Evolutionary conservation across 2,113 vertebrate genomes (phyloP).

Genomic region (Philantomba maxwellii): DNA sequence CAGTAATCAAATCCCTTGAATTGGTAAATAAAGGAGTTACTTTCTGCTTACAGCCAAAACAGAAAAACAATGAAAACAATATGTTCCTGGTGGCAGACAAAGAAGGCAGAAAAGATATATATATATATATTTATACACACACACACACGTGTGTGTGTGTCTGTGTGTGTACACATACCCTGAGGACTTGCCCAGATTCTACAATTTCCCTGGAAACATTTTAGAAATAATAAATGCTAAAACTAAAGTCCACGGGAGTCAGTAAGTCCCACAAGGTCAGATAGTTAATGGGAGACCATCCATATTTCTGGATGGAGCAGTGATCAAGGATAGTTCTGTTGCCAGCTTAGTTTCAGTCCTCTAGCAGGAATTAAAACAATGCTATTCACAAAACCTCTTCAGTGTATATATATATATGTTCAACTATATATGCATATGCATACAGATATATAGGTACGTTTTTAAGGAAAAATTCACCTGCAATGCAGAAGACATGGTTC

Average conservation of each 20-base stretch:
- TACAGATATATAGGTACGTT: background rate
- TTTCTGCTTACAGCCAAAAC: background rate
- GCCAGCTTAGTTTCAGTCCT: background rate
- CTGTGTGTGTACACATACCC: background rate
- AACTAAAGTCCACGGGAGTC: background rate
- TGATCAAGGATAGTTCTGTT: background rate
- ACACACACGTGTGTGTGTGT: no score
- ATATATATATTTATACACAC: no score
- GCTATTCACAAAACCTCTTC: background rate
- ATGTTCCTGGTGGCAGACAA: background rate
- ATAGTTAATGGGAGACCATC: background rate
- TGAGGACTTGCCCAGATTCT: background rate
- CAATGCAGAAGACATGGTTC: background rate
- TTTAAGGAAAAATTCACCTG: background rate
- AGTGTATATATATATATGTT: background rate
- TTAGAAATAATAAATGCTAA: background rate
- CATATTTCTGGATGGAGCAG: background rate
- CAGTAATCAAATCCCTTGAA: background rate
- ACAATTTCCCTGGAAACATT: background rate
- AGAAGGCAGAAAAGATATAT: background rate
- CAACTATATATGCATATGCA: background rate
- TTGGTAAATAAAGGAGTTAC: background rate
- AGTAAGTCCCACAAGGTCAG: background rate
- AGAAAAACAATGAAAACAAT: background rate
- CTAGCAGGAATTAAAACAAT: background rate